These are phyloP conservation scores for Ophion ventricosus DNA, from an alignment of 2,888 invertebrate genomes.

Conservation along the genomic window DNA sequence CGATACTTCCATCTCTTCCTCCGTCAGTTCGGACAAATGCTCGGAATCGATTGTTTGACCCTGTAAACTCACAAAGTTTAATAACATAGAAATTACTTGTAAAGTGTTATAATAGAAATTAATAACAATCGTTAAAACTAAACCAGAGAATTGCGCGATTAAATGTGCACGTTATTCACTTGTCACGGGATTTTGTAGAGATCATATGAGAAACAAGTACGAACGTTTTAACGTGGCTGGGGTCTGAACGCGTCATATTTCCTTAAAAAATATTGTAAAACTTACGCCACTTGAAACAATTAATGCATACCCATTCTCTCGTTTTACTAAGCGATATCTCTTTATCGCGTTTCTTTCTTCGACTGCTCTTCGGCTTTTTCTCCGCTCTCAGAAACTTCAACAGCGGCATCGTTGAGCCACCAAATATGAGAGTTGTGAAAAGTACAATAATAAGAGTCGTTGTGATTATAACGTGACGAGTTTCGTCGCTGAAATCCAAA, in stretches of 20 bases:
- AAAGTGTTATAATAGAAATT: not conserved
- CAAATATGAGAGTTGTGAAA: slow-evolving; percentile 97
- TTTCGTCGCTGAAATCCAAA: slow-evolving; percentile 96
- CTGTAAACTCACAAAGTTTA: slow-evolving; percentile 74
- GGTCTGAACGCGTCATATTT: too few species aligned
- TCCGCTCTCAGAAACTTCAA: slow-evolving; percentile 94
- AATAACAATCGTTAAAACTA: not conserved
- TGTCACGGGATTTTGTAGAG: too few species aligned
- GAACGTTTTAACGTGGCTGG: too few species aligned
- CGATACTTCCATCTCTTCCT: slow-evolving; percentile 95
- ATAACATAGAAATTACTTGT: not conserved
- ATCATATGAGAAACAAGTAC: too few species aligned
- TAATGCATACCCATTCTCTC: slow-evolving; percentile 91
- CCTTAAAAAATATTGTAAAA: too few species aligned
- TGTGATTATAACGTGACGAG: slow-evolving; percentile 97
- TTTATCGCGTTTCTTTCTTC: slow-evolving; percentile 87
- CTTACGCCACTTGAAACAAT: not conserved
- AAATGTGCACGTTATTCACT: too few species aligned
- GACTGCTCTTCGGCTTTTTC: slow-evolving; percentile 85
- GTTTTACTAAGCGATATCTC: slow-evolving; percentile 98
- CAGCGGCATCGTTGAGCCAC: slow-evolving; percentile 98
- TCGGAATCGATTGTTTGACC: slow-evolving; percentile 97
- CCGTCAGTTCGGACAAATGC: slow-evolving; percentile 95
- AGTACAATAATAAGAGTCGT: slow-evolving; percentile 99
- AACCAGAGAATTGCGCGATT: not conserved